These are phyloP conservation scores for Metellina segmentata DNA, from an alignment of 2,888 invertebrate genomes.

Conservation along the genomic window DNA sequence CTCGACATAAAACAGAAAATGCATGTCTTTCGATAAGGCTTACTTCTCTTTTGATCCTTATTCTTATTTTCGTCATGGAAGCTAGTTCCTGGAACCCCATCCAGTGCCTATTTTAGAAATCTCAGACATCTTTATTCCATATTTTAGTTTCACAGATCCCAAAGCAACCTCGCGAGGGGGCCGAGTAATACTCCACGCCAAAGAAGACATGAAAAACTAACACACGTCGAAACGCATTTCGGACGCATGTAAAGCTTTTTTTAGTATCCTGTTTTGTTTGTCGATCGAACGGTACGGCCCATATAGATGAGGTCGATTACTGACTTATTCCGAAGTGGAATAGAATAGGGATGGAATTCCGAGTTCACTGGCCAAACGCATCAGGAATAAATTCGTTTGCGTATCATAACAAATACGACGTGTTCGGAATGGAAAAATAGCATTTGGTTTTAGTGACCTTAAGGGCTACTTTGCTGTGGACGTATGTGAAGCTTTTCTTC, in stretches of 20 bases:
- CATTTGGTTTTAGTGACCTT: background rate
- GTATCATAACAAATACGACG: slow-evolving; percentile 34
- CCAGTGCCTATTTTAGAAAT: background rate
- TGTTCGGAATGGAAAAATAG: slow-evolving; percentile 15
- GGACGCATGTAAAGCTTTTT: background rate
- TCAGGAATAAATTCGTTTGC: slow-evolving; percentile 45
- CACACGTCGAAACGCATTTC: background rate
- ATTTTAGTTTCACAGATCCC: background rate
- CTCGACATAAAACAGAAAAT: background rate
- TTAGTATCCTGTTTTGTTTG: background rate
- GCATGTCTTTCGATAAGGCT: background rate
- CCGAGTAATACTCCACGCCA: background rate
- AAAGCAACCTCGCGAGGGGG: background rate
- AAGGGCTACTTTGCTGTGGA: background rate
- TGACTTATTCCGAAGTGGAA: background rate
- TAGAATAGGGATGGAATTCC: background rate
- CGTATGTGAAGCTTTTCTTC: background rate
- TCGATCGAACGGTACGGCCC: background rate
- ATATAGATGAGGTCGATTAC: background rate
- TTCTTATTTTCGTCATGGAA: background rate
- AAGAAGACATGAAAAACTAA: background rate
- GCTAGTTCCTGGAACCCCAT: background rate
- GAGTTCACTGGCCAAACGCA: slow-evolving; percentile 21
- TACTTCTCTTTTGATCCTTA: background rate
- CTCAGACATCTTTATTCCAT: background rate